These are phyloP conservation scores for Carassius gibelio DNA, from an alignment of 2,113 vertebrate species.

Conservation along the genomic window DNA sequence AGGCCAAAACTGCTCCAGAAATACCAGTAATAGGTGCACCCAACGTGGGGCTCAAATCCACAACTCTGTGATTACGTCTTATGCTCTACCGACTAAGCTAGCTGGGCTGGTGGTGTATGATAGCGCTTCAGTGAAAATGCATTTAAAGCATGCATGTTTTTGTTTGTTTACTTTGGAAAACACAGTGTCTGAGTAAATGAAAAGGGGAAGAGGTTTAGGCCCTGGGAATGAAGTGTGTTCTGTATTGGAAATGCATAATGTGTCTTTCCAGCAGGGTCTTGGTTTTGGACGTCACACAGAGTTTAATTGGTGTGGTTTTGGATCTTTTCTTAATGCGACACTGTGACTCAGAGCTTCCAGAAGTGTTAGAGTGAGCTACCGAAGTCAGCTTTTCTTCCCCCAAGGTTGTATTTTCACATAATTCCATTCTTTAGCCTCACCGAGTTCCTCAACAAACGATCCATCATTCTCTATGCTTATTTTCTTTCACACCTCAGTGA, in stretches of 20 bases:
- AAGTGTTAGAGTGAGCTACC: conserved; percentile 38
- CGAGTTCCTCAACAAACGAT: not conserved
- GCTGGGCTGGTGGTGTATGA: too few relatives aligned
- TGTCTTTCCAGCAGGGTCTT: conserved; percentile 22
- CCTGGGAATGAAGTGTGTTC: not conserved
- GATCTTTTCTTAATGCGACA: conserved; percentile 37
- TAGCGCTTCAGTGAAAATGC: too few relatives aligned
- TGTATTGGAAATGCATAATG: conserved; percentile 37
- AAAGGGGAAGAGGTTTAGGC: conserved; percentile 20
- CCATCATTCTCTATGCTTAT: conserved; percentile 25
- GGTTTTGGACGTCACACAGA: conserved; percentile 33
- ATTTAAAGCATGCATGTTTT: not conserved
- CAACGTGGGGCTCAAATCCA: too few relatives aligned
- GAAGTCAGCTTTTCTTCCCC: not conserved
- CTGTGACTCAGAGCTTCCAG: conserved; percentile 68
- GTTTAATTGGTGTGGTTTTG: conserved; percentile 48
- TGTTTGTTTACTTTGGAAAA: conserved; percentile 1
- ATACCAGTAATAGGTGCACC: too few relatives aligned
- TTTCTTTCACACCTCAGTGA: conserved; percentile 11
- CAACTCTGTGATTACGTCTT: too few relatives aligned
- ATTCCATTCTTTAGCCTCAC: conserved; percentile 28
- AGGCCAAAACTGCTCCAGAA: too few relatives aligned
- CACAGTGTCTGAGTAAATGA: not conserved
- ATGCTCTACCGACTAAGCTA: too few relatives aligned
- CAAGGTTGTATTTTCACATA: conserved; percentile 22